Evolutionary conservation across 30 jellyfish, hydroid and myxozoan genomes (phyloP).

Genomic region (Hydractinia symbiolongicarpus): DNA sequence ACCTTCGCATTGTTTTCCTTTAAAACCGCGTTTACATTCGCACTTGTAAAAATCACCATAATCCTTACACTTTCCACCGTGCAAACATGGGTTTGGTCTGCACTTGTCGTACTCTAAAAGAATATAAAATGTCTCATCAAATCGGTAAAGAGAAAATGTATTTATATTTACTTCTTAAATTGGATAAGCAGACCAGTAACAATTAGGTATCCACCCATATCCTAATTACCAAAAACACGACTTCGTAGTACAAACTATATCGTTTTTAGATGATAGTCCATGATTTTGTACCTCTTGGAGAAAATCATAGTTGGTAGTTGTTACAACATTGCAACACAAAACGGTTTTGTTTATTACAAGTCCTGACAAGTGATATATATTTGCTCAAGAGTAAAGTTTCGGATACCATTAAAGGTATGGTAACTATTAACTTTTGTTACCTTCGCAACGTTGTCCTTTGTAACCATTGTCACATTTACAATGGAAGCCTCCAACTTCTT

Average conservation of each 20-base stretch:
- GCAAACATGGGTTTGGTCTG: conserved; percentile 91
- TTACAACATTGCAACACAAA: too few relatives aligned
- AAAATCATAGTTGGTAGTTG: too few relatives aligned
- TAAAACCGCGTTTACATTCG: conserved; percentile 83
- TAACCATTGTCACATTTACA: conserved; percentile 96
- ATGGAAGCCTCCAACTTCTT: conserved; percentile 74
- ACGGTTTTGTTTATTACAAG: too few relatives aligned
- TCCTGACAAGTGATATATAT: too few relatives aligned
- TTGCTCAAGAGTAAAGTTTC: too few relatives aligned
- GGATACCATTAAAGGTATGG: too few relatives aligned
- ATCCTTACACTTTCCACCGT: conserved; percentile 71
- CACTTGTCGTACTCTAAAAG: conserved; percentile 73
- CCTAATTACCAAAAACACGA: too few relatives aligned
- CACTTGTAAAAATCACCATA: conserved; percentile 79
- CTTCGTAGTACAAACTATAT: too few relatives aligned
- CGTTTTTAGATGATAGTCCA: too few relatives aligned
- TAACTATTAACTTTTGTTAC: conserved; percentile 36
- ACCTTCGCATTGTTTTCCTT: conserved; percentile 98
- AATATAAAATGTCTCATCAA: not conserved
- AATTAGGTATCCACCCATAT: too few relatives aligned
- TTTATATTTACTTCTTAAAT: not conserved
- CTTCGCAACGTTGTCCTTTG: conserved; percentile 90
- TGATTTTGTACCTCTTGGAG: too few relatives aligned
- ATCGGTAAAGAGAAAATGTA: not conserved
- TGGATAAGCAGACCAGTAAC: not conserved